A percentile compares a stretch with the other conserved stretches of the same genome.
These are phyloP conservation scores for Bucco capensis DNA, from an alignment of 2,113 vertebrate genomes.

Conservation along the genomic window DNA sequence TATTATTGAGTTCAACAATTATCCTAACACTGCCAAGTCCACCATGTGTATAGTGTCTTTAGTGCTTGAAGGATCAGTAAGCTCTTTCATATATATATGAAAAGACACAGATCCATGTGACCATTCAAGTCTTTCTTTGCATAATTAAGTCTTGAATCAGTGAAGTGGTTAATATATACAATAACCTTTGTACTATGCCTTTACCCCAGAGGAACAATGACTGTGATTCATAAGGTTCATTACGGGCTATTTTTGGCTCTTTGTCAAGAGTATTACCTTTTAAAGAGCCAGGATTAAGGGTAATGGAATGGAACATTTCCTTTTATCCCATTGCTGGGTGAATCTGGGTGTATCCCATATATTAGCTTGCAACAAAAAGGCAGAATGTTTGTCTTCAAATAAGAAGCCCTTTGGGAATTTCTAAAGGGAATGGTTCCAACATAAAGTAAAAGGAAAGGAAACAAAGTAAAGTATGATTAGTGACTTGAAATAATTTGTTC, in stretches of 20 bases:
- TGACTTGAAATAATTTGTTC: neutral
- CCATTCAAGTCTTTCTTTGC: neutral
- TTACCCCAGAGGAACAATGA: constrained; percentile 1
- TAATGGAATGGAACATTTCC: constrained; percentile 43
- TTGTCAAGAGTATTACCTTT: neutral
- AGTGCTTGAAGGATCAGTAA: neutral
- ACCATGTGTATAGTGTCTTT: fast-evolving
- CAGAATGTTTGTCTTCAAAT: neutral
- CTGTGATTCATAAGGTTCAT: constrained; percentile 39
- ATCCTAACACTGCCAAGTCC: no score
- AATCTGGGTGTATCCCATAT: neutral
- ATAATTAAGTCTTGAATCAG: neutral
- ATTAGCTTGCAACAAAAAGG: neutral
- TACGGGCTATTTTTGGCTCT: constrained; percentile 16
- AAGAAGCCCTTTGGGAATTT: neutral
- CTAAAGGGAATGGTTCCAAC: neutral
- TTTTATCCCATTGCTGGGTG: neutral
- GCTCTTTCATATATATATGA: neutral
- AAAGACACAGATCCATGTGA: neutral
- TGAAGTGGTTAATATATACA: neutral
- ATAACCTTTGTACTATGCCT: neutral
- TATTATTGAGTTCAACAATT: no score
- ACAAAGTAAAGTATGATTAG: neutral
- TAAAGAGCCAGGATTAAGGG: constrained; percentile 9
- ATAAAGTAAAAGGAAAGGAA: neutral